phyloP scores from a whole-genome alignment of 2,797 vertebrate genomes.

The Siniperca undulata region DNA sequence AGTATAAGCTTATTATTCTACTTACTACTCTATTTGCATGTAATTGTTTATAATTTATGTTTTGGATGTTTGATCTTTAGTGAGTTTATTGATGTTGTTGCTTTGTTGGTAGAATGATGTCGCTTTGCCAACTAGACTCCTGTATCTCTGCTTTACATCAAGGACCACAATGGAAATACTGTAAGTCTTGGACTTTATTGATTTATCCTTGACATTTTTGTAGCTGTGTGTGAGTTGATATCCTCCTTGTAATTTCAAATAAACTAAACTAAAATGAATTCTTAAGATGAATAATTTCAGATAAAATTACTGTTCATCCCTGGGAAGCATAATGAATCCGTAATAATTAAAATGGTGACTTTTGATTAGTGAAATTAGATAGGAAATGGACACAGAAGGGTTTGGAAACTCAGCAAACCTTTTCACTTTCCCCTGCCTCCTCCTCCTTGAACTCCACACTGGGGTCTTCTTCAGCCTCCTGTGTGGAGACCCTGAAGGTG shows the following conservation, averaged over 20 bases:
- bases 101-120: neutral
- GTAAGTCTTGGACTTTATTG: too few species aligned
- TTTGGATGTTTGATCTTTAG: neutral
- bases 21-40: neutral
- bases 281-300: neutral
- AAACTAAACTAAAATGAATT: neutral
- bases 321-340: neutral
- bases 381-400: neutral
- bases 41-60: neutral
- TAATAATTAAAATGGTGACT: neutral
- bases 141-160: too few species aligned
- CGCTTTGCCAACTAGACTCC: neutral
- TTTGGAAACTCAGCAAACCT: constrained; percentile 72
- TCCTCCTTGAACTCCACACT: constrained; percentile 64
- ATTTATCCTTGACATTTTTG: neutral
- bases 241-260: neutral
- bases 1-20: neutral
- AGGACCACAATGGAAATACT: neutral
- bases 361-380: neutral
- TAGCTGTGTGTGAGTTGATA: neutral
- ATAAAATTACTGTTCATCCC: neutral
- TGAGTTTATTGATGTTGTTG: neutral
- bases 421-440: constrained; percentile 56
- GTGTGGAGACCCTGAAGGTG: constrained; percentile 14
- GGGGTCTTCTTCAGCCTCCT: neutral